Base-by-base conservation (phyloP, 2,113 vertebrate species). In the Prionailurus viverrinus region DNA sequence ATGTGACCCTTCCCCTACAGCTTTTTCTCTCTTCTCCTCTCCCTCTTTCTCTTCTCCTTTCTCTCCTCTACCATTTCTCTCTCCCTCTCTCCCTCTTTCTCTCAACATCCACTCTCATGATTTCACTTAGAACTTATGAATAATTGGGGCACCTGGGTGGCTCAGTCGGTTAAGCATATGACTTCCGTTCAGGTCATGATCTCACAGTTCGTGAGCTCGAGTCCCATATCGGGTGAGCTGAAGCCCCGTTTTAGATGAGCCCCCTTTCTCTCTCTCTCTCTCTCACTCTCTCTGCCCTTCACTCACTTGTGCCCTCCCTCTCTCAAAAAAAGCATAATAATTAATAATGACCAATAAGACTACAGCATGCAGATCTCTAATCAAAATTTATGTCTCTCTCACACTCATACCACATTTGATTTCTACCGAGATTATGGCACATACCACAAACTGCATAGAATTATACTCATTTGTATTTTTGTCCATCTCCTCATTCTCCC, bases 101-200 rank as follows among this genome's bases (percentile, higher is more conserved):
- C 39, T 80, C 51, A 91, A 83, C 79, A 82, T 83, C 36, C 39
- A 94, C 36, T 76, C 36, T 71, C 73, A 92, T 88, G 41, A 63
- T 85, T 89, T 95, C 80, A 91, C 58, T 93, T 85, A 92, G 33
- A 94, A 27, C 18, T 69, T 93, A 81, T 91, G n/a, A 97, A 68
- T 74, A 88, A 93, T 84, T 91, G 55, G 55, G 55, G 55, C 55
- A 7, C 55, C 19, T 58, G 55, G 55, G 55, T 58, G 55, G 55
- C 55, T 58, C 19, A 58, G 55, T 58, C 55, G 19, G 5, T 58
- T 58, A 58, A 58, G 55, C 55, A 58, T 58, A 18, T 58, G 55
- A 58, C 55, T 58, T 5, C 19, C 1, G 19, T 19, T 58, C 55
- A 58, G 19, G 55, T 58, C 55, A 58, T 21, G 55, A 58, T 21